Evolutionary conservation across 2,888 invertebrate species (phyloP).

Genomic region (Zeuzera pyrina): DNA sequence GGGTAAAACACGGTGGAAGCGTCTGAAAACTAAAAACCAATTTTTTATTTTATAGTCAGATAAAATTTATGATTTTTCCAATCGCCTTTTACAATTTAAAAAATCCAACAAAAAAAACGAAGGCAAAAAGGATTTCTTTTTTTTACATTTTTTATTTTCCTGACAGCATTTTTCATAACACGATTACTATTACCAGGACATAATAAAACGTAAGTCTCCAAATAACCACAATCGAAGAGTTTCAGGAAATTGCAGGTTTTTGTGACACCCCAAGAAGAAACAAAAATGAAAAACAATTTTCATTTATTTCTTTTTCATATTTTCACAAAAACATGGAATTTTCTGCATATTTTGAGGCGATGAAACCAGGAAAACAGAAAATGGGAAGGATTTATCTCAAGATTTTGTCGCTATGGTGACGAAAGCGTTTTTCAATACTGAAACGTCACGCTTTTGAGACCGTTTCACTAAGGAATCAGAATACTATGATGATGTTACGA

Average conservation of each 20-base stretch:
- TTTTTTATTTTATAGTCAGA: not conserved
- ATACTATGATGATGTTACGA: too few relatives aligned
- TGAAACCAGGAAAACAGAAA: constrained; percentile 35
- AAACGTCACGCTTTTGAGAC: constrained; percentile 35
- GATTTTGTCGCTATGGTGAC: constrained; percentile 5
- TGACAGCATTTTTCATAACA: constrained; percentile 1
- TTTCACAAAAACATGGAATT: constrained; percentile 57
- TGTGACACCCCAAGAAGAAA: too few relatives aligned
- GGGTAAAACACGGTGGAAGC: constrained; percentile 46
- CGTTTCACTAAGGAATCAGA: constrained; percentile 30
- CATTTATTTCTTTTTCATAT: constrained; percentile 25
- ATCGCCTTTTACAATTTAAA: not conserved
- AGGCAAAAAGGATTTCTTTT: not conserved
- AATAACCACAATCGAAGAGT: not conserved
- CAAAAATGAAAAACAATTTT: constrained; percentile 16
- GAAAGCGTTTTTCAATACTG: constrained; percentile 15
- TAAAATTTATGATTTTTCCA: not conserved
- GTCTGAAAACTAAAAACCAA: constrained; percentile 28
- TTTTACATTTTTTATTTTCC: not conserved
- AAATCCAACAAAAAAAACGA: not conserved
- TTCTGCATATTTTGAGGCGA: constrained; percentile 60
- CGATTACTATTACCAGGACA: constrained; percentile 6
- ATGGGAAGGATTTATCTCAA: constrained; percentile 10
- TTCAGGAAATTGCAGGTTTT: not conserved
- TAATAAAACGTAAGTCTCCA: constrained; percentile 3